phyloP scores from a whole-genome alignment of 2,797 vertebrate species.

The Brachymystax lenok region DNA sequence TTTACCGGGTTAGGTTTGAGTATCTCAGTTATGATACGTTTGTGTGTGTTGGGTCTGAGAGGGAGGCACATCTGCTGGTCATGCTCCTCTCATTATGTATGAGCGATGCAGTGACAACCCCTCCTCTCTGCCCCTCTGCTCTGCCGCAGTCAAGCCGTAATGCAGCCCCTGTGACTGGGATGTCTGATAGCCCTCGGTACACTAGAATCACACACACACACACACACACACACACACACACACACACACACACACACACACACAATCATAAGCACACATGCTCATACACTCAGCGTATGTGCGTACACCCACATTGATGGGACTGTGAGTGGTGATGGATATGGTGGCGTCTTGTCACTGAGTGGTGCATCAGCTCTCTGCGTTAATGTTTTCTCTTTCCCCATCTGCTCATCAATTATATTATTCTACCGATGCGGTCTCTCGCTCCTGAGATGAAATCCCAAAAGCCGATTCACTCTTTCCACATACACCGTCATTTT shows the following conservation, averaged over 20 bases:
- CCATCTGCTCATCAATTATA: not conserved
- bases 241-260: not conserved
- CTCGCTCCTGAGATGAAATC: no score
- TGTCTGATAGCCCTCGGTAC: not conserved
- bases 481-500: no score
- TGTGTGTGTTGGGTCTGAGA: not conserved
- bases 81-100: not conserved
- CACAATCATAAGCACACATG: no score
- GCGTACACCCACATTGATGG: no score
- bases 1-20: not conserved
- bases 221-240: no score
- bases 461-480: no score
- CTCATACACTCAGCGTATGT: no score
- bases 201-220: not conserved
- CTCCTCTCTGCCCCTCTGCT: not conserved
- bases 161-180: not conserved
- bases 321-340: no score
- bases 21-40: not conserved
- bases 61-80: not conserved
- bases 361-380: no score
- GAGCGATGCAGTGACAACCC: not conserved
- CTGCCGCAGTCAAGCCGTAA: not conserved
- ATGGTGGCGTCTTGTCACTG: no score
- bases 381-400: not conserved
- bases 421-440: not conserved